Evolutionary conservation across 2,113 vertebrate species (phyloP).

Genomic region (Polypterus bichir): DNA sequence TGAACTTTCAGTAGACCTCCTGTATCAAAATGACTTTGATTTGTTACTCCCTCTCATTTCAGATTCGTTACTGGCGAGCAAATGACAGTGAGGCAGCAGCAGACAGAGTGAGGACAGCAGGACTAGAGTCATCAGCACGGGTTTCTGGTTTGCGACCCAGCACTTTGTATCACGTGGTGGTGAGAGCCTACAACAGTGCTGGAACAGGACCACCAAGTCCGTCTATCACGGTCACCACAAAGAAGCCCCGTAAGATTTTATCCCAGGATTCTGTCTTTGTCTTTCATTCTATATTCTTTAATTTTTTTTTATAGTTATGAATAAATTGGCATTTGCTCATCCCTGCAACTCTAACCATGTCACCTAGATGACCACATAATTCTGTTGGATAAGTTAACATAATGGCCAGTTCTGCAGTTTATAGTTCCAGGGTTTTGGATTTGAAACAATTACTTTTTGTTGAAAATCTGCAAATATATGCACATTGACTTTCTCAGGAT

Average conservation of each 20-base stretch:
- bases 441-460: too few relatives aligned
- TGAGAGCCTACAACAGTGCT: constrained; percentile 85
- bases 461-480: too few relatives aligned
- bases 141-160: constrained; percentile 70
- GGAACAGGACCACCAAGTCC: constrained; percentile 80
- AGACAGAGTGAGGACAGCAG: constrained; percentile 78
- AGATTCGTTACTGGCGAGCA: constrained; percentile 92
- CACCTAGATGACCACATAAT: too few relatives aligned
- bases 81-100: constrained; percentile 83
- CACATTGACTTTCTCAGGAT: too few relatives aligned
- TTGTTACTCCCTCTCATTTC: neutral
- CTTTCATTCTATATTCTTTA: neutral
- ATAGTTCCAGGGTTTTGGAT: too few relatives aligned
- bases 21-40: too few relatives aligned
- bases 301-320: neutral
- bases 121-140: constrained; percentile 61
- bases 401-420: too few relatives aligned
- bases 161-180: constrained; percentile 78
- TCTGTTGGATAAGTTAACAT: too few relatives aligned
- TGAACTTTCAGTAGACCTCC: too few relatives aligned
- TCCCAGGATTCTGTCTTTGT: neutral
- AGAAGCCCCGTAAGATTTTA: constrained; percentile 66
- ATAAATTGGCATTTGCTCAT: neutral
- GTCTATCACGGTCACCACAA: constrained; percentile 64
- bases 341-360: too few relatives aligned